Evolutionary conservation across 2,113 vertebrate genomes (phyloP), one percentile per base, ranked within the genome.

Genomic region (Eptesicus fuscus): DNA sequence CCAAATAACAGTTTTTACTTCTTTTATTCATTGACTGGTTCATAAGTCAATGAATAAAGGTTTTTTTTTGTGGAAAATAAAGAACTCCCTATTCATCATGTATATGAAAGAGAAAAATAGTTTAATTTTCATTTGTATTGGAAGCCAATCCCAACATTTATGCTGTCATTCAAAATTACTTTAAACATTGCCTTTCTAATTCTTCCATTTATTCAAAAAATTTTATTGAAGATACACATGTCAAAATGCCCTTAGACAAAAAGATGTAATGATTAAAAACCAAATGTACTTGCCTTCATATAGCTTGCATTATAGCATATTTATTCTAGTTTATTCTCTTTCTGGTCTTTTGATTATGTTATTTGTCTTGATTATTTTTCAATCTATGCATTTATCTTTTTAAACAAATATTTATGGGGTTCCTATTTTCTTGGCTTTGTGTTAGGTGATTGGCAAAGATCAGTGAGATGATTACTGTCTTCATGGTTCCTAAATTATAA

Each of bases 1-100:
- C 44, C 53, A 18, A 86, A 92, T 90, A 88, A 86, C 4, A 2
- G 0, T n/a, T 78, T 67, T 77, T 37, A 49, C 40, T 84, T 18
- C 17, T 92, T 84, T 8, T 71, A 28, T 92, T 95, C 51, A 88
- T 40, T 95, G n/a, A 88, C 65, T 78, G 90, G 18, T 32, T 17
- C 5, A 49, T 49, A 44, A 49, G 44, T 49, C 73, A 40, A 49
- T 49, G 73, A 20, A n/a, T 30, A 49, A 49, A 76, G 73, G 73
- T 76, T 76, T n/a, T 32, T 49, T 47, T 94, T 86, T 67, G 7
- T 65, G 71, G 17, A 49, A 80, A 83, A 73, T 28, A 49, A 44
- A 89, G 1, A 5, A 0, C 4, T 65, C 4, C 44, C 5, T 69
- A 35, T n/a, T 17, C 25, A 42, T 32, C 74, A 35, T 67, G 7